Evolutionary conservation across 2,888 invertebrate genomes (phyloP), one percentile per base, ranked within the genome.

Genomic region (Troides oblongomaculatus): DNA sequence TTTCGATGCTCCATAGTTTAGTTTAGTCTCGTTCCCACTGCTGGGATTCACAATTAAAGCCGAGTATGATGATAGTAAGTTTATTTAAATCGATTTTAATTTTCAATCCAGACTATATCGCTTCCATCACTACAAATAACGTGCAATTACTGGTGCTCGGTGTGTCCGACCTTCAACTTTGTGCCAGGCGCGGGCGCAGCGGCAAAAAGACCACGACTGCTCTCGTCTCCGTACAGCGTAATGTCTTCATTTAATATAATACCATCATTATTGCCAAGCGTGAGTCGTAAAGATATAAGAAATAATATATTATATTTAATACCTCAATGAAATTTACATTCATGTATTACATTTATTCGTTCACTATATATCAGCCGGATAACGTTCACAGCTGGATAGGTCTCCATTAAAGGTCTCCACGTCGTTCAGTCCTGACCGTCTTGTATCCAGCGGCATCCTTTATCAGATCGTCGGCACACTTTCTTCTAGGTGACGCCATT

Each of bases 231-330:
- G 77, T 84, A 58, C 39, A 62, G 56, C 83, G 86, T 90, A 90
- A 90, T 89, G 90, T 90, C 90, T 90, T 90, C 89, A 89, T 90
- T 88, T 84, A 84, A 88, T 87, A 89, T 89, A 89, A 88, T 88
- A 85, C 46, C 43, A 84, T 81, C 77, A 74, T 77, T 80, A 78
- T 77, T 77, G 74, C 25, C 58, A 70, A 62, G 57, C 18, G n/a
- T 10, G 62, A 59, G 17, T 62, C 62, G 62, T 18, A 53, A 21
- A 10, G 12, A 46, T 46, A 46, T 14, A 46, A 14, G 46, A 2
- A 46, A 10, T 39, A 39, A 46, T 46, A 30, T 30, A 46, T 46
- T 46, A 30, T 30, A 46, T 46, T 46, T 46, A 46, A 14, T 10
- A 12, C 2, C 46, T 46, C 1, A 30, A 3, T 25, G 25, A 25